Evolutionary conservation across 2,888 invertebrate species (phyloP).

Genomic region (Teinopalpus imperialis): DNA sequence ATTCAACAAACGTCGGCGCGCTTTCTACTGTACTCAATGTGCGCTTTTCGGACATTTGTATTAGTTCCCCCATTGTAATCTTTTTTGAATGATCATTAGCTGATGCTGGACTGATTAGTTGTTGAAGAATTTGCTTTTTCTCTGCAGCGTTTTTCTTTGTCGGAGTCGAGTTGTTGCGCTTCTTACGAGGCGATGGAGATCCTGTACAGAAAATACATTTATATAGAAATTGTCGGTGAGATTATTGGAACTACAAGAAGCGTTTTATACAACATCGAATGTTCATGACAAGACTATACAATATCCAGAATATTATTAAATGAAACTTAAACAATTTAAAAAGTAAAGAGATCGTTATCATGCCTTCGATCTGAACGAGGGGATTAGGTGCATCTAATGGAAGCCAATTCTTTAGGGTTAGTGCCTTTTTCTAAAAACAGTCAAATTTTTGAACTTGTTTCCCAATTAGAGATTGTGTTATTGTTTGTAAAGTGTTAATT

Average conservation of each 20-base stretch:
- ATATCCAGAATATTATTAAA: conserved; percentile 40
- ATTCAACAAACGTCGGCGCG: conserved; percentile 73
- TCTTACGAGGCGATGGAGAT: conserved; percentile 89
- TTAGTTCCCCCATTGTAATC: conserved; percentile 87
- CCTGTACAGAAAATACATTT: conserved; percentile 70
- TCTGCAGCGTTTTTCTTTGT: conserved; percentile 89
- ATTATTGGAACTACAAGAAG: conserved; percentile 44
- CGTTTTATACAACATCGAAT: conserved; percentile 53
- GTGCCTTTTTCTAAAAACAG: conserved; percentile 41
- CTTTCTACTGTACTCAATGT: conserved; percentile 72
- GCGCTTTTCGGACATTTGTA: conserved; percentile 86
- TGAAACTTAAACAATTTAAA: conserved; percentile 35
- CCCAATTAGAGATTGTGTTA: conserved; percentile 40
- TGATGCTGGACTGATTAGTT: conserved; percentile 86
- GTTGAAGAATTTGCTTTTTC: conserved; percentile 90
- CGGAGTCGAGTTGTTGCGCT: conserved; percentile 90
- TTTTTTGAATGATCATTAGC: conserved; percentile 83
- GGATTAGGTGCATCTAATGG: conserved; percentile 59
- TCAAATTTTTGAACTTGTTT: conserved; percentile 41
- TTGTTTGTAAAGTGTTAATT: conserved; percentile 28
- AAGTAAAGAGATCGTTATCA: conserved; percentile 45
- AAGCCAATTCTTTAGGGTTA: conserved; percentile 69
- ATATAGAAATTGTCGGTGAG: conserved; percentile 31
- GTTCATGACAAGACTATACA: conserved; percentile 56
- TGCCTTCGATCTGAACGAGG: conserved; percentile 46